A percentile compares a stretch with the other conserved stretches of the same genome.
phyloP scores from a whole-genome alignment of 2,888 invertebrate genomes.

The Drosophila fulvimacula region DNA sequence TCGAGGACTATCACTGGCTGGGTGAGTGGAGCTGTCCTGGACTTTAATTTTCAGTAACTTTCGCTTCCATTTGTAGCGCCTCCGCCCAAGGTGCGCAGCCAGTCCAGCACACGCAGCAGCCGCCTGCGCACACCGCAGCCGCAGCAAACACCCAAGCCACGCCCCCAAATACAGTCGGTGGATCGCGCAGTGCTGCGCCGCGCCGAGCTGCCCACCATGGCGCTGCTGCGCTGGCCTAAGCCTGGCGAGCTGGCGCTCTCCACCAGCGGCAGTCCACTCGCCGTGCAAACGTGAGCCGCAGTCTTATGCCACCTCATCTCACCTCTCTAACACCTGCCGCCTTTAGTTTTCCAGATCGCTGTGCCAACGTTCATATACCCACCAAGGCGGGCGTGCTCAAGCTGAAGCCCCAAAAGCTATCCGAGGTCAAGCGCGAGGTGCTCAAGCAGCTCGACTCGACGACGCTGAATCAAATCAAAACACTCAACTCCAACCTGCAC shows the following conservation, averaged over 20 bases:
- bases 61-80: conserved; percentile 32
- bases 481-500: conserved; percentile 80
- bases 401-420: conserved; percentile 76
- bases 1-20: conserved; percentile 25
- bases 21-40: conserved; percentile 3
- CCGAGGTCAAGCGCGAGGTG: conserved; percentile 72
- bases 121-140: conserved; percentile 55
- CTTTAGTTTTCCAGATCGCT: conserved; percentile 70
- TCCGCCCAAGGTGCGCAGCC: conserved; percentile 70
- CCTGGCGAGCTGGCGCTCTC: conserved; percentile 84
- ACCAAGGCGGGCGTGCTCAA: conserved; percentile 81
- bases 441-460: conserved; percentile 74
- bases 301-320: background rate
- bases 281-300: conserved; percentile 76
- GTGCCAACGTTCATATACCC: conserved; percentile 83
- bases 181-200: background rate
- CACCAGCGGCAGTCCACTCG: conserved; percentile 83
- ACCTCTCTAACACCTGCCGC: background rate
- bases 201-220: conserved; percentile 65
- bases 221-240: conserved; percentile 83
- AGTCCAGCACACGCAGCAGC: conserved; percentile 24
- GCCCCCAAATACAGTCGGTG: conserved; percentile 9
- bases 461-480: conserved; percentile 80
- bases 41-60: background rate
- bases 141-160: conserved; percentile 25